Evolutionary conservation across 2,888 invertebrate species (phyloP).

Genomic region (Brachypterus glaber): DNA sequence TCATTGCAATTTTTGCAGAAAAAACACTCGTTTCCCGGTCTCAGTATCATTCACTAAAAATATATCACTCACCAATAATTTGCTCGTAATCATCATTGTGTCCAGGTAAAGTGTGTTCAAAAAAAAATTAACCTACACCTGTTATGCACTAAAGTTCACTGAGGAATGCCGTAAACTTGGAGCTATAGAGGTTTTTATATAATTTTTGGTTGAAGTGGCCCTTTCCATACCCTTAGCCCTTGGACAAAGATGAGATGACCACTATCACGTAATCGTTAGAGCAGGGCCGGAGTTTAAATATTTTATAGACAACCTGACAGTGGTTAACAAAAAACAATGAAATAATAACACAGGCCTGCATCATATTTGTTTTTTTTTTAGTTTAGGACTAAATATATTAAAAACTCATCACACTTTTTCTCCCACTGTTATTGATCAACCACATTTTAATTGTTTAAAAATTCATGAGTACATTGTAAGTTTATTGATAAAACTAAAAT

Average conservation of each 20-base stretch:
- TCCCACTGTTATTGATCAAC: no score
- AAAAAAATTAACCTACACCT: slow-evolving; percentile 7
- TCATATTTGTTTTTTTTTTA: no score
- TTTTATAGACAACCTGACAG: no score
- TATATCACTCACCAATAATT: slow-evolving; percentile 16
- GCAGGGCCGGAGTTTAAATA: slow-evolving; percentile 1
- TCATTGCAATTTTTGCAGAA: no score
- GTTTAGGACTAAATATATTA: no score
- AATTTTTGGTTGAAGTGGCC: slow-evolving; percentile 23
- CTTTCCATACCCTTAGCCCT: slow-evolving; percentile 21
- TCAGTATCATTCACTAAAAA: not conserved
- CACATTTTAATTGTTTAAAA: no score
- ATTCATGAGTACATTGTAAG: no score
- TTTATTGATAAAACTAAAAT: no score
- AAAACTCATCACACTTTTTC: no score
- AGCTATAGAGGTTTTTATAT: slow-evolving; percentile 26
- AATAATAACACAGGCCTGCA: no score
- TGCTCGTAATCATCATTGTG: not conserved
- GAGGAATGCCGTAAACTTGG: slow-evolving; percentile 24
- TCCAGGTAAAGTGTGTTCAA: not conserved
- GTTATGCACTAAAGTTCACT: slow-evolving; percentile 16
- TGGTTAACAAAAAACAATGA: no score
- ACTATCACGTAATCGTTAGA: not conserved
- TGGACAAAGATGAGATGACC: not conserved
- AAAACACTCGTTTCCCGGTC: no score